Evolutionary conservation across 2,113 vertebrate genomes (phyloP).

Genomic region (Trachemys scripta): DNA sequence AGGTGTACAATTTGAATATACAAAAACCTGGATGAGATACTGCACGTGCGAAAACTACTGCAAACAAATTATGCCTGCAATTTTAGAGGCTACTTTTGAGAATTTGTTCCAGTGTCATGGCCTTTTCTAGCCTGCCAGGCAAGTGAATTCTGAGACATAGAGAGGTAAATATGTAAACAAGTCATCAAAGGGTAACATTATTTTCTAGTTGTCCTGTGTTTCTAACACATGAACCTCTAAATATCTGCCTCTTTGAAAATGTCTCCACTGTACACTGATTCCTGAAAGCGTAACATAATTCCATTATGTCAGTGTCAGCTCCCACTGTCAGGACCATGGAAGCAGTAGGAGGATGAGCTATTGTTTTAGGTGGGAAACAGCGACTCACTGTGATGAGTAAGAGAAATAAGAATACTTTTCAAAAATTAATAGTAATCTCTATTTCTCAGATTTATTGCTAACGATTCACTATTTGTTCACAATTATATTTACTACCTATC

Average conservation of each 20-base stretch:
- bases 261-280: fast-evolving
- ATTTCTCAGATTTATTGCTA: not conserved
- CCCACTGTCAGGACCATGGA: not conserved
- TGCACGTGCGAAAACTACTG: not conserved
- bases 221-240: not conserved
- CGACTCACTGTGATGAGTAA: slow-evolving; percentile 9
- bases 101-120: not conserved
- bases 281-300: not conserved
- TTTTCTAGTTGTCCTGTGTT: not conserved
- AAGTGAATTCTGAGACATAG: not conserved
- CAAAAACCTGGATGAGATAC: not conserved
- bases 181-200: not conserved
- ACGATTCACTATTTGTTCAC: slow-evolving; percentile 1
- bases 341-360: not conserved
- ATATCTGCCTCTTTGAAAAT: not conserved
- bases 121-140: not conserved
- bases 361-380: not conserved
- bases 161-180: not conserved
- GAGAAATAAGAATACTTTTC: slow-evolving; percentile 21
- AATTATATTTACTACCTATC: not conserved
- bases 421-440: not conserved
- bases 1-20: not conserved
- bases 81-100: not conserved
- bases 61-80: not conserved
- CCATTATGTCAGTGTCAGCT: not conserved